These are phyloP conservation scores for Ophioderma brevispina DNA, from an alignment of 35 echinoderm and acorn worm genomes.

Conservation along the genomic window DNA sequence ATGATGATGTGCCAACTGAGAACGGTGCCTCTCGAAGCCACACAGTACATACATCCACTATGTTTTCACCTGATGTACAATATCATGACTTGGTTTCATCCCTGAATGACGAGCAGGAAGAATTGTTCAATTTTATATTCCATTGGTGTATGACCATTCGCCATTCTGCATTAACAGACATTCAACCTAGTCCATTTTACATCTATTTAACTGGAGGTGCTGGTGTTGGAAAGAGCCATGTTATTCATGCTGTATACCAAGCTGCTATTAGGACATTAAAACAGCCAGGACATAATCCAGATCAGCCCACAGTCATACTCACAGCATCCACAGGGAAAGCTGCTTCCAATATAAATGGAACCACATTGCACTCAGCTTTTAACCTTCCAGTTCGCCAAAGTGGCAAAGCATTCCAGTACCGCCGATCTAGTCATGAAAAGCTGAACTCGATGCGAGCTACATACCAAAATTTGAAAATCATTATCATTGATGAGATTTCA, in stretches of 20 bases:
- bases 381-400: too few species aligned
- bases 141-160: constrained; percentile 27
- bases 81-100: neutral
- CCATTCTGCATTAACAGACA: constrained; percentile 13
- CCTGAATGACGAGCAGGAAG: constrained; percentile 26
- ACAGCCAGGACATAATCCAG: constrained; percentile 39
- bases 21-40: too few species aligned
- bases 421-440: too few species aligned
- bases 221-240: constrained; percentile 52
- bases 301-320: constrained; percentile 28
- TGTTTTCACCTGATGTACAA: constrained; percentile 12
- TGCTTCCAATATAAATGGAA: constrained; percentile 45
- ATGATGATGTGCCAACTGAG: constrained; percentile 12
- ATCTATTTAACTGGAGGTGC: constrained; percentile 48
- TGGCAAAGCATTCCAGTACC: too few species aligned
- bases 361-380: constrained; percentile 54
- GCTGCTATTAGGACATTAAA: neutral
- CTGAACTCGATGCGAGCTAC: too few species aligned
- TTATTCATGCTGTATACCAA: constrained; percentile 22
- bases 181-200: constrained; percentile 29
- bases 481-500: too few species aligned
- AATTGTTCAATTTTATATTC: constrained; percentile 2
- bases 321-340: constrained; percentile 64
- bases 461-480: too few species aligned
- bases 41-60: constrained; percentile 8